Conservation (phyloP, 1,140 invertebrate genomes). For the Euwallacea similis region DNA sequence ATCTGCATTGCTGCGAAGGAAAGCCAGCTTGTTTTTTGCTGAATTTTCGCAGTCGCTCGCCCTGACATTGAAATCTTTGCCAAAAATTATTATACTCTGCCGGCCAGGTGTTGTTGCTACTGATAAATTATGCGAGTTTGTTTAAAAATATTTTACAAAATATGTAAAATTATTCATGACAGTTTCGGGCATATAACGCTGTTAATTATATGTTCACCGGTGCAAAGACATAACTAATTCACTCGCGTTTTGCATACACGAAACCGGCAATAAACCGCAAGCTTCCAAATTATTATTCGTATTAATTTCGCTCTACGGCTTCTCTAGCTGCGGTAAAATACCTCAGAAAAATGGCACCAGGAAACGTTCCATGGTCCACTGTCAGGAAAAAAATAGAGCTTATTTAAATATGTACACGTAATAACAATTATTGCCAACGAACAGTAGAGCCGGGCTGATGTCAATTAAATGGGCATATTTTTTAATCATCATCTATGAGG, state of each 20-base stretch:
- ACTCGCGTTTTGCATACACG: constrained; percentile 4
- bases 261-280: constrained; percentile 13
- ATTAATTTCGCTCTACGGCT: constrained; percentile 9
- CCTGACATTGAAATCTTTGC: constrained; percentile 5
- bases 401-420: too few relatives aligned
- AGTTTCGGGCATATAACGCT: neutral
- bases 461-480: too few relatives aligned
- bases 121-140: neutral
- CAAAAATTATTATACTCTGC: neutral
- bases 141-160: constrained; percentile 4
- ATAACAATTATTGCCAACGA: too few relatives aligned
- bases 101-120: neutral
- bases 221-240: constrained; percentile 16
- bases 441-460: too few relatives aligned
- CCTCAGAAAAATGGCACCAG: constrained; percentile 8
- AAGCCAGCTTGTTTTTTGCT: neutral
- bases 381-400: too few relatives aligned
- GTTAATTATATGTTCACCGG: constrained; percentile 8
- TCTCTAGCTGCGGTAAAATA: constrained; percentile 1
- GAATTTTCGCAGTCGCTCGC: neutral
- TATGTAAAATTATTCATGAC: constrained; percentile 10
- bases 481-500: too few relatives aligned
- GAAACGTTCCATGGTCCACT: constrained; percentile 1
- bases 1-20: constrained; percentile 1
- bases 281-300: constrained; percentile 24